Conservation (phyloP, 37 sponge, comb jelly and placozoan genomes). For the Tethya wilhelma region DNA sequence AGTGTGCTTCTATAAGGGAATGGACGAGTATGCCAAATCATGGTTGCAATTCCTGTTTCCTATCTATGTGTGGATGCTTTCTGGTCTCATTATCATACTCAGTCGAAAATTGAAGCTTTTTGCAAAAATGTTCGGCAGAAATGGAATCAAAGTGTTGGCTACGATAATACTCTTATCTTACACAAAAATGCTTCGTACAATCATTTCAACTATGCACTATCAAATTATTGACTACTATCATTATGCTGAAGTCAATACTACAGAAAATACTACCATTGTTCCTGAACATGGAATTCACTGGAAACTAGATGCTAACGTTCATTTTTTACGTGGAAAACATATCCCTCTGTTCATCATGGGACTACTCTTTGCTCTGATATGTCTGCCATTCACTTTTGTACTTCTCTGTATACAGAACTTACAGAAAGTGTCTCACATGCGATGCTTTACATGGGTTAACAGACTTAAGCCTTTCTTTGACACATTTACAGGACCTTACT, state of each 20-base stretch:
- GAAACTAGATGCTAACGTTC: too few species aligned
- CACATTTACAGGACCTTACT: too few species aligned
- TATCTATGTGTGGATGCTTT: constrained; percentile 32
- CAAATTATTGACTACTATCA: background rate
- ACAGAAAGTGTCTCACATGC: too few species aligned
- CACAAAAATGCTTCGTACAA: constrained; percentile 10
- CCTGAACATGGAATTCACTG: too few species aligned
- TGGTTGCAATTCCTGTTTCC: constrained; percentile 23
- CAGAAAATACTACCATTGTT: too few species aligned
- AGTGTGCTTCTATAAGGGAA: constrained; percentile 44
- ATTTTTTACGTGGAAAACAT: too few species aligned
- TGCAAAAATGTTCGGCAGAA: background rate
- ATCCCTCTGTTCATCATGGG: too few species aligned
- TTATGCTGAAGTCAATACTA: background rate
- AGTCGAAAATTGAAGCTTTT: background rate
- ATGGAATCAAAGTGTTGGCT: constrained; percentile 20
- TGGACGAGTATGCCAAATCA: constrained; percentile 25
- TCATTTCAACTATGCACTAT: background rate
- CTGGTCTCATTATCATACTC: constrained; percentile 3
- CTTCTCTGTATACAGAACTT: too few species aligned
- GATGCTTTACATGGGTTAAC: too few species aligned
- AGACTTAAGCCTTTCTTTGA: too few species aligned
- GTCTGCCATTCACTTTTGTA: too few species aligned
- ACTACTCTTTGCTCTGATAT: too few species aligned
- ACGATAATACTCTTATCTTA: constrained; percentile 30